Percentiles rank a stretch among this genome's conserved stretches.
Evolutionary conservation across 2,888 invertebrate species (phyloP).

Genomic region (Ferrisia virgata): DNA sequence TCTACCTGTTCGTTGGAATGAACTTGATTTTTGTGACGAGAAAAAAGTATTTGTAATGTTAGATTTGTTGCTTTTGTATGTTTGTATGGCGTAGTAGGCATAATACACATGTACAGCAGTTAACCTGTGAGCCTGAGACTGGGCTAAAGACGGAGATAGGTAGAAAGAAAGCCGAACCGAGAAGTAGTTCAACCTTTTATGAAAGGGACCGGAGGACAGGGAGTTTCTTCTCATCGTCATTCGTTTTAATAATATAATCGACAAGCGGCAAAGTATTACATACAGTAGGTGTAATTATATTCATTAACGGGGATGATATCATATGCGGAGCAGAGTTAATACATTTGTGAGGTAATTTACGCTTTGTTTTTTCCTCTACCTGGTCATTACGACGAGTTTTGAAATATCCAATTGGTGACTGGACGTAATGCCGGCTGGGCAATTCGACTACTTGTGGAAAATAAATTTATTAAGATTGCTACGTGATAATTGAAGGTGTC

Average conservation of each 20-base stretch:
- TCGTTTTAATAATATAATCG: background rate
- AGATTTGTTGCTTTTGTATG: background rate
- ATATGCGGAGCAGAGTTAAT: background rate
- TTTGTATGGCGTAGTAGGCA: too few relatives aligned
- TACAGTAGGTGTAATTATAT: background rate
- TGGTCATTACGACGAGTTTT: background rate
- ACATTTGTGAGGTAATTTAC: background rate
- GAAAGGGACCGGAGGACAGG: background rate
- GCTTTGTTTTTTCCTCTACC: background rate
- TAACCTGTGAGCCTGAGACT: background rate
- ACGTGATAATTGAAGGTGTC: background rate
- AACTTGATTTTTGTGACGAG: background rate
- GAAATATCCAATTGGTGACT: background rate
- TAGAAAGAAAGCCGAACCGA: background rate
- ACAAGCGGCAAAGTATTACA: background rate
- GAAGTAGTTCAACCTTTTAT: background rate
- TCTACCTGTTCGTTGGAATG: background rate
- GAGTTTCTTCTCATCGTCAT: background rate
- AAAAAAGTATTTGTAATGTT: background rate
- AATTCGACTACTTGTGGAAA: background rate
- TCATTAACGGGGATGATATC: background rate
- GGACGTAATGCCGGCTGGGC: background rate
- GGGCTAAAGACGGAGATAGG: background rate
- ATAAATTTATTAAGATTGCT: background rate
- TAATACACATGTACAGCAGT: background rate